These are phyloP conservation scores for Trachemys scripta DNA, from an alignment of 2,113 vertebrate species.

Conservation along the genomic window DNA sequence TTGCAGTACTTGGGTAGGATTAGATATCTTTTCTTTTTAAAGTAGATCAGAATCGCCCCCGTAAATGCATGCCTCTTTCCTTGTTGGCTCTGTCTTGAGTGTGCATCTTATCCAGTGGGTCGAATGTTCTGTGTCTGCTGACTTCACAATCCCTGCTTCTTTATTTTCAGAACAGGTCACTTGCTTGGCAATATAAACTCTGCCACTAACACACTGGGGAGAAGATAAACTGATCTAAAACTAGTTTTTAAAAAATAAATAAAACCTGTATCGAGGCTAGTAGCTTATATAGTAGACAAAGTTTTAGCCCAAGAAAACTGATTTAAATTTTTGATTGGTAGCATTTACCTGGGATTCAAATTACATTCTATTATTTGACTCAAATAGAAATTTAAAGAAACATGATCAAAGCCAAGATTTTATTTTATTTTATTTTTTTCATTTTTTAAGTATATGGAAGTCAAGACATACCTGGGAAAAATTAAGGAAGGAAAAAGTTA, in stretches of 20 bases:
- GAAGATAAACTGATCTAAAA: background rate
- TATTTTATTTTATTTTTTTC: background rate
- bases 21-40: rapidly evolving
- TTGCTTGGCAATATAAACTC: background rate
- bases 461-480: background rate
- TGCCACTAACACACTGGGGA: background rate
- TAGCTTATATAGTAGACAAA: background rate
- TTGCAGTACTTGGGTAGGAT: background rate
- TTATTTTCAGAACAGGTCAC: background rate
- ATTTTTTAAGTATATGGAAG: background rate
- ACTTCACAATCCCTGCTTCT: background rate
- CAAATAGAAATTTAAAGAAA: background rate
- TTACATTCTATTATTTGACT: background rate
- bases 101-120: background rate
- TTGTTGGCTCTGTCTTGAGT: background rate
- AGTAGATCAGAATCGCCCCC: background rate
- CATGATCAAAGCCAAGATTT: background rate
- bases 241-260: background rate
- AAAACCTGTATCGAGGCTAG: background rate
- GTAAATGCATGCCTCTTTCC: background rate
- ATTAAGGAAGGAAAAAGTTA: background rate
- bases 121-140: background rate
- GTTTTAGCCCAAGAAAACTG: background rate
- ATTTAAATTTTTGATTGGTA: background rate
- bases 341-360: background rate